Conservation (phyloP, 2,113 vertebrate genomes). For the Oryctolagus cuniculus region mOryCun1.1 NC_091439.1:19272501-19273000, state of each 20-base stretch:
- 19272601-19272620: not conserved
- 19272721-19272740: not conserved
- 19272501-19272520: not conserved
- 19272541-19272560: not conserved
- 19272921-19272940: not conserved
- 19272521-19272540: not conserved
- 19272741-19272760: constrained; percentile 2
- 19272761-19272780: not conserved
- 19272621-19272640: not conserved
- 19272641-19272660: not conserved
- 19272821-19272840: not conserved
- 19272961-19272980: not conserved
- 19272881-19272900: not conserved
- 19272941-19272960: constrained; percentile 33
- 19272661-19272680: not conserved
- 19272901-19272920: not conserved
- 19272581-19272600: not conserved
- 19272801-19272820: not conserved
- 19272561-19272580: not conserved
- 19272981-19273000: constrained; percentile 1
- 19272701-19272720: not conserved
- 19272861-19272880: no score
- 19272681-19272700: not conserved
- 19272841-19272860: not conserved
- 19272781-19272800: not conserved